Evolutionary conservation across 2,888 invertebrate species (phyloP).

Genomic region (Ophion obscuratus): DNA sequence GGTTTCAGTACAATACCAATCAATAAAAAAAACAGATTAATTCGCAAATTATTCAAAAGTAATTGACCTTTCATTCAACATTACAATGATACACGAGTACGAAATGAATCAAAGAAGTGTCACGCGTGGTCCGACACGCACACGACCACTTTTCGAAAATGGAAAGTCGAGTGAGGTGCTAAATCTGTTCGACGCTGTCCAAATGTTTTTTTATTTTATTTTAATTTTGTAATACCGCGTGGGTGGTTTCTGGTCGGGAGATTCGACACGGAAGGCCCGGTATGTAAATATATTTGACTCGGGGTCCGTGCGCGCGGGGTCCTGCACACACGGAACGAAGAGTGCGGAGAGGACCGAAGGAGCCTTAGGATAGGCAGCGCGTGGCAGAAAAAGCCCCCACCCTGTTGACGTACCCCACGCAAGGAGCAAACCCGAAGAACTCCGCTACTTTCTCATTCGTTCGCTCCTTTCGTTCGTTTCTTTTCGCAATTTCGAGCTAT

Average conservation of each 20-base stretch:
- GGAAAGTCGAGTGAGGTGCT: neutral
- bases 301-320: neutral
- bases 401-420: slow-evolving; percentile 63
- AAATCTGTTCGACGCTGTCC: neutral
- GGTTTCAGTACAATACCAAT: too few relatives aligned
- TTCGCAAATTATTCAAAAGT: neutral
- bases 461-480: slow-evolving; percentile 66
- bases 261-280: slow-evolving; percentile 2
- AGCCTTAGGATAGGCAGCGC: slow-evolving; percentile 79
- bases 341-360: slow-evolving; percentile 54
- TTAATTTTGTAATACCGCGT: too few relatives aligned
- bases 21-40: too few relatives aligned
- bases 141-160: too few relatives aligned
- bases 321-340: slow-evolving; percentile 24
- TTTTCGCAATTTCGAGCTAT: slow-evolving; percentile 21
- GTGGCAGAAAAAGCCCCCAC: slow-evolving; percentile 76
- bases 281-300: slow-evolving; percentile 8
- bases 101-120: too few relatives aligned
- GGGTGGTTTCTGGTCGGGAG: neutral
- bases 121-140: too few relatives aligned
- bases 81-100: neutral
- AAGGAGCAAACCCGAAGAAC: slow-evolving; percentile 55
- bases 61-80: neutral
- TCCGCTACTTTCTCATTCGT: slow-evolving; percentile 78
- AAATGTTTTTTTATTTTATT: neutral